Evolutionary conservation across 2,888 invertebrate species (phyloP), one percentile per base, ranked within the genome.

Genomic region (Halocaridina rubra): DNA sequence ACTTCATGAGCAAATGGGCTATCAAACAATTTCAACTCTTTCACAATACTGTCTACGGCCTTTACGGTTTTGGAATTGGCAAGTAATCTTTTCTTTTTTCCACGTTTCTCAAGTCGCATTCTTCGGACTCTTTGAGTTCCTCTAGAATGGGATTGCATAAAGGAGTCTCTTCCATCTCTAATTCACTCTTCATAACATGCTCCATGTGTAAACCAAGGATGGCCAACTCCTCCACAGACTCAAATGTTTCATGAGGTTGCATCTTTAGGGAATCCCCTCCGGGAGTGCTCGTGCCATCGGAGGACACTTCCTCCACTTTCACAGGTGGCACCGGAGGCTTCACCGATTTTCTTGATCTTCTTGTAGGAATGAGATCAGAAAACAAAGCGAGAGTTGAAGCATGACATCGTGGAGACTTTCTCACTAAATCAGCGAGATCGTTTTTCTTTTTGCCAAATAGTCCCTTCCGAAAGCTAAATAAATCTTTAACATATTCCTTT

Each of bases 201-300:
- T 88, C 84, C 80, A 88, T 84, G 57, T 85, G 85, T 32, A 86
- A 46, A 22, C 80, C 88, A 29, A 88, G 76, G 29, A 85, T 77
- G 7, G 85, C 81, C n/a, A 88, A 76, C 29, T 88, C 88, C 61
- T 88, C 88, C 16, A 71, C 57, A n/a, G 88, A 71, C 61, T 88
- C 88, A 30, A 84, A 86, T 19, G 61, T 39, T 32, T 88, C 88
- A 4, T 78, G 67, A 59, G 80, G 74, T 2, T 64, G 81, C 30
- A 76, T 53, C 22, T 64, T 64, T 53, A 53, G 81, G 19, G 79
- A 84, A 19, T 87, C 87, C 22, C 82, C 69, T 27, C 85, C 85
- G 5, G 88, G 86, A n/a, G 88, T 88, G 27, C 81, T 88, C 19
- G 88, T 88, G 13, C 88, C 86, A 84, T 88, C 88, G 5, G 87